These are phyloP conservation scores for Coccyzus lansbergi DNA, from an alignment of 2,797 vertebrate genomes.

Conservation along the genomic window DNA sequence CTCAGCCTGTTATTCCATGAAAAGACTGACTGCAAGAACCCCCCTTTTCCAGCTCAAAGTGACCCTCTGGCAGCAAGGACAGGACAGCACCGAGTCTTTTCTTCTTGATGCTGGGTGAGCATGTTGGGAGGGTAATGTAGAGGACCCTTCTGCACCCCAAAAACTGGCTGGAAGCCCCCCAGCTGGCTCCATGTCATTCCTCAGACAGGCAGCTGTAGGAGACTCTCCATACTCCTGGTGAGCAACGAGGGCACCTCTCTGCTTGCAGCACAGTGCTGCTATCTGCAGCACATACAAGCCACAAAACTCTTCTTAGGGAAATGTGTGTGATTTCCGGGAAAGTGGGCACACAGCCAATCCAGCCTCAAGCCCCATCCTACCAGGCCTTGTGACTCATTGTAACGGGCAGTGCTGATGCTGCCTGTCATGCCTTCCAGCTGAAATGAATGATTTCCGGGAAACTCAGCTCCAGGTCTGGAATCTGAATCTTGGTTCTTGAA, in stretches of 20 bases:
- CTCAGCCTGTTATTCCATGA: background rate
- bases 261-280: accelerated
- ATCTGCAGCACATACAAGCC: background rate
- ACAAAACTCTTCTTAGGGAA: background rate
- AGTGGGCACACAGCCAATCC: accelerated
- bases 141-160: background rate
- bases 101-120: accelerated
- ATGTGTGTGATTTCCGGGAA: background rate
- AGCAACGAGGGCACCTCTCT: background rate
- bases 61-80: background rate
- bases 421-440: accelerated
- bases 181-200: accelerated
- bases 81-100: background rate
- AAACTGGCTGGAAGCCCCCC: accelerated
- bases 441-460: background rate
- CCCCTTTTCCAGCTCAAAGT: background rate
- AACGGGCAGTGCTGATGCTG: accelerated
- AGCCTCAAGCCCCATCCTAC: background rate
- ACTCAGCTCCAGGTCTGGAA: accelerated
- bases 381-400: accelerated
- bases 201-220: background rate
- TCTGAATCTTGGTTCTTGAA: background rate
- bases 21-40: background rate
- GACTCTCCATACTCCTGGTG: background rate
- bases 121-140: background rate